Base-by-base conservation (phyloP, 2,888 invertebrate genomes). In the Phaonia tiefii region DNA sequence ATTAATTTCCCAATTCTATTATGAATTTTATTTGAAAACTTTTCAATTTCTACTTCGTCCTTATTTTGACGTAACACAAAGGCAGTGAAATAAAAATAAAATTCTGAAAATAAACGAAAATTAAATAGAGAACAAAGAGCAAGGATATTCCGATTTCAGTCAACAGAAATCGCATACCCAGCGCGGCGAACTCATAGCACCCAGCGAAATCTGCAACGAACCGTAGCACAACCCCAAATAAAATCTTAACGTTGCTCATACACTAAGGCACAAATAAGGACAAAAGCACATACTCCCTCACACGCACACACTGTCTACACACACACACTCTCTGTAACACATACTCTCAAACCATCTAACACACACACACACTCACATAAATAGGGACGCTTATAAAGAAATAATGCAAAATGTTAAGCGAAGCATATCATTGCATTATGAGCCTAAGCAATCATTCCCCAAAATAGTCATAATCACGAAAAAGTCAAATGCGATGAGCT, bases 371-470 rank as follows among this genome's bases (percentile, higher is more conserved):
- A 60, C 20, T 17, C 15, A 44, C 2, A 39, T 37, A 44, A 22
- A 44, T n/a, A 42, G 2, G 44, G 31, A 31, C 31, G 31, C 31
- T 31, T 31, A 31, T 31, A 31, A 31, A 31, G 31, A 65, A 65
- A 66, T 72, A 65, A 73, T 70, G 69, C 56, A 73, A 70, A 82
- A 73, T 66, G 72, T 71, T 37, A 46, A 76, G 71, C 66, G 72
- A 79, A 44, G 76, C 79, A 60, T 74, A 79, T 79, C 79, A 82
- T 76, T 79, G 76, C 73, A 79, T 82, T 82, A 82, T 79, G 75
- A 51, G 82, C 71, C 76, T 76, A 76, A 76, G 73, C 51, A 79
- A 79, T 76, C 70, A 65, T 51, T 70, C 63, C 42, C 31, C 51
- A 44, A 77, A 49, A 20, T 31, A 46, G 44, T 7, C 20, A 44